Base-by-base conservation (phyloP, 2,113 vertebrate genomes). In the human region DNA sequence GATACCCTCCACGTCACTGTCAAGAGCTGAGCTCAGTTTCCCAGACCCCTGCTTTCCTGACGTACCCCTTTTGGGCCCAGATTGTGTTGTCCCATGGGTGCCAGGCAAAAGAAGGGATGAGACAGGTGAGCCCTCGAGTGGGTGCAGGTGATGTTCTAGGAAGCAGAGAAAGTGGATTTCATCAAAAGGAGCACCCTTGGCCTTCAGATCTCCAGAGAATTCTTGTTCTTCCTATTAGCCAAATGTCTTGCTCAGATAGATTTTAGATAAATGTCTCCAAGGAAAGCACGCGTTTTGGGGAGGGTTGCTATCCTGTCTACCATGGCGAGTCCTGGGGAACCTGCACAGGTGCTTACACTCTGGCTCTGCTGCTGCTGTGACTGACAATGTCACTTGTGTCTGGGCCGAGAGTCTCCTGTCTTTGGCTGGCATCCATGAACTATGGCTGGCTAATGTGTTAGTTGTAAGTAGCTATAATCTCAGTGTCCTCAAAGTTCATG, bases 1-100 rank as follows among this genome's bases (percentile, higher is more conserved):
- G 35, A n/a, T n/a, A n/a, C 1, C 7, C 13, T 35, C 32, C 14
- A 70, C 16, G 16, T 14, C 32, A 35, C 0, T 0, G 3, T 70
- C 35, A 70, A 16, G 35, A 70, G 17, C 68, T 10, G 17, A 2
- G 35, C 32, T 68, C 16, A 30, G 61, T 35, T 35, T 70, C 66
- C 64, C 64, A 68, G 32, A 68, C 32, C 32, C 30, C 5, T 35
- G 66, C 6, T n/a, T 68, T 30, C 66, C 16, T 68, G 32, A 68
- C 7, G 2, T 68, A 64, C 17, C 35, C 8, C 35, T 70, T 70
- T 70, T 38, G 68, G 35, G 17, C 3, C 68, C 17, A 2, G 68
- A 17, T n/a, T 38, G 16, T 68, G 8, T 20, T 17, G 16, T 20
- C 68, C 17, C 35, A 2, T 70, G 68, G 17, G 35, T 38, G 17